Conservation (phyloP, 2,113 vertebrate genomes). For the Centropus bengalensis region DNA sequence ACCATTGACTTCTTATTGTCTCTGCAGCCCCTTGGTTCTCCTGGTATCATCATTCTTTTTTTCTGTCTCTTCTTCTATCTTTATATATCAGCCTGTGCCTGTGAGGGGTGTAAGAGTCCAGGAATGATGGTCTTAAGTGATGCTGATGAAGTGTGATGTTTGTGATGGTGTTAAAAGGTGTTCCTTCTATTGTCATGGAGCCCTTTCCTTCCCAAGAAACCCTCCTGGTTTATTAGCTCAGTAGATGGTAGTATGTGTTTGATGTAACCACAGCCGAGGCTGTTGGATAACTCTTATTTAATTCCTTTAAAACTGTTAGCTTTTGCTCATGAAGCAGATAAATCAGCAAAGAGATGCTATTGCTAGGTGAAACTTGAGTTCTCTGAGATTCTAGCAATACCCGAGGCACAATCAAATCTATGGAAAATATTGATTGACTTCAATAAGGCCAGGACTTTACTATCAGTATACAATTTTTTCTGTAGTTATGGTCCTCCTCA, state of each 20-base stretch:
- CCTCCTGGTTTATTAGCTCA: not conserved
- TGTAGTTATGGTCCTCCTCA: not conserved
- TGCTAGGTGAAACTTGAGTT: not conserved
- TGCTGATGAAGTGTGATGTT: not conserved
- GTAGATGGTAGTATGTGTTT: not conserved
- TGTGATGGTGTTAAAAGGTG: not conserved
- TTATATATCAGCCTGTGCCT: not conserved
- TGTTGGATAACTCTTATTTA: not conserved
- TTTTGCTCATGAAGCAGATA: not conserved
- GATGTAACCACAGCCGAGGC: rapidly evolving
- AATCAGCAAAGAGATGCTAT: not conserved
- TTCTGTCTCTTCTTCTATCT: not conserved
- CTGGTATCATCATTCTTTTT: not conserved
- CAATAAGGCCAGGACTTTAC: not conserved
- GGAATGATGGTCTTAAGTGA: not conserved
- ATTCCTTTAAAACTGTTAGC: not conserved
- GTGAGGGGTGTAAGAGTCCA: not conserved
- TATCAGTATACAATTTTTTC: not conserved
- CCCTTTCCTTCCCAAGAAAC: not conserved
- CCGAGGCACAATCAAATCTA: not conserved
- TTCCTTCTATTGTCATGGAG: not conserved
- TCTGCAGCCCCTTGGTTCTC: not conserved
- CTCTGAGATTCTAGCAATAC: not conserved
- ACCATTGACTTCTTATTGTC: not conserved
- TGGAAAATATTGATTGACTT: not conserved